Evolutionary conservation across 2,113 vertebrate species (phyloP).

Genomic region (Sorex araneus): DNA sequence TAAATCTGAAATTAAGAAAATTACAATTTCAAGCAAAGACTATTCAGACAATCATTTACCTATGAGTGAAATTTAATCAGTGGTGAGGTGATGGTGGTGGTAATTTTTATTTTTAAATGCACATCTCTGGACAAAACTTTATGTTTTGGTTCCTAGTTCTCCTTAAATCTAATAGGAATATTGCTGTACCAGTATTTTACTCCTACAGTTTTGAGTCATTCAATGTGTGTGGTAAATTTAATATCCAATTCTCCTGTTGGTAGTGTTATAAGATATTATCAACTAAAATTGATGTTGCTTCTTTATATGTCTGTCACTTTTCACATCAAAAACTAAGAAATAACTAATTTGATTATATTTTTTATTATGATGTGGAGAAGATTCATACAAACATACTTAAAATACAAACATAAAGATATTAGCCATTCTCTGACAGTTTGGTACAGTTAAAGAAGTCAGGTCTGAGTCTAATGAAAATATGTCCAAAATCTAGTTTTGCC

Average conservation of each 20-base stretch:
- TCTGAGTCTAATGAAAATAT: background rate
- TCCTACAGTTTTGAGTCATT: background rate
- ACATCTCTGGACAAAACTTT: background rate
- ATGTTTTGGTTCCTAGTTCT: background rate
- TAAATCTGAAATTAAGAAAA: constrained; percentile 77
- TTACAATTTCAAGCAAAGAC: constrained; percentile 60
- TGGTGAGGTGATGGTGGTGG: background rate
- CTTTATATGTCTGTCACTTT: background rate
- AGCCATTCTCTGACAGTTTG: background rate
- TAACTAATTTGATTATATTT: background rate
- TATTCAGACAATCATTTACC: constrained; percentile 34
- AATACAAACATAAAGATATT: background rate
- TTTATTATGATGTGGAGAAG: background rate
- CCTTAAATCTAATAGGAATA: background rate
- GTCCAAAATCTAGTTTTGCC: background rate
- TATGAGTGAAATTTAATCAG: constrained; percentile 15
- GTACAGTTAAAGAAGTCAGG: background rate
- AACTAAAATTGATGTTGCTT: background rate
- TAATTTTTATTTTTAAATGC: background rate
- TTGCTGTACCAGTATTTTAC: background rate
- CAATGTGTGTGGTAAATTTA: background rate
- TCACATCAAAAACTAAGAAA: background rate
- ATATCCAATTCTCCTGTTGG: background rate
- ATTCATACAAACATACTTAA: background rate
- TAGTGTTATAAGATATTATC: constrained; percentile 6